phyloP scores from a whole-genome alignment of 2,113 vertebrate genomes.

The Peromyscus maniculatus region DNA sequence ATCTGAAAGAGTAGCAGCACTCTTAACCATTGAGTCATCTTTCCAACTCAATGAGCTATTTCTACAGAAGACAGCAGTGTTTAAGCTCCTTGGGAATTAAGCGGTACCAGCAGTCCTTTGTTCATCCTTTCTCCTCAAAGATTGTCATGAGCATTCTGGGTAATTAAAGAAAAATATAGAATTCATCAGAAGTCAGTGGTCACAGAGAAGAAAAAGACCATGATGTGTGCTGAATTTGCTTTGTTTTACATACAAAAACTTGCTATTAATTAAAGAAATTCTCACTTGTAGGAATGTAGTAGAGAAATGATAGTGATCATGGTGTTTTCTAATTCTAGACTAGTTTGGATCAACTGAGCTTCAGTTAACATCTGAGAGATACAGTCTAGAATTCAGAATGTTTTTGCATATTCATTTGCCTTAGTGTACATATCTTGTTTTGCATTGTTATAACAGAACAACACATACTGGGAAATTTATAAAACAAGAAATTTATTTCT shows the following conservation, averaged over 20 bases:
- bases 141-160: neutral
- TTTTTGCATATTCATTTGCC: constrained; percentile 21
- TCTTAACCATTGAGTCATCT: neutral
- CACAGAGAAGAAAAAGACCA: neutral
- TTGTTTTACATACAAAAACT: neutral
- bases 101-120: neutral
- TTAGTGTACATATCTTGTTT: neutral
- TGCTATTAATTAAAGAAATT: constrained; percentile 31
- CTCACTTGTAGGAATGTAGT: neutral
- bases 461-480: neutral
- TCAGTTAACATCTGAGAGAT: neutral
- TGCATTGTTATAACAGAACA: neutral
- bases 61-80: neutral
- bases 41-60: neutral
- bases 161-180: neutral
- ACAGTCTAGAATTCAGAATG: neutral
- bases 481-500: neutral
- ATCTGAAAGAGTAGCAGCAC: neutral
- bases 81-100: neutral
- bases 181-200: neutral
- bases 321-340: neutral
- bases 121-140: neutral
- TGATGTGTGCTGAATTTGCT: neutral
- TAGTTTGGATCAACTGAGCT: neutral
- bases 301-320: neutral